A percentile compares a stretch with the other conserved stretches of the same genome.
Conservation (phyloP, 2,113 vertebrate species). For the Leuciscus idus region DNA sequence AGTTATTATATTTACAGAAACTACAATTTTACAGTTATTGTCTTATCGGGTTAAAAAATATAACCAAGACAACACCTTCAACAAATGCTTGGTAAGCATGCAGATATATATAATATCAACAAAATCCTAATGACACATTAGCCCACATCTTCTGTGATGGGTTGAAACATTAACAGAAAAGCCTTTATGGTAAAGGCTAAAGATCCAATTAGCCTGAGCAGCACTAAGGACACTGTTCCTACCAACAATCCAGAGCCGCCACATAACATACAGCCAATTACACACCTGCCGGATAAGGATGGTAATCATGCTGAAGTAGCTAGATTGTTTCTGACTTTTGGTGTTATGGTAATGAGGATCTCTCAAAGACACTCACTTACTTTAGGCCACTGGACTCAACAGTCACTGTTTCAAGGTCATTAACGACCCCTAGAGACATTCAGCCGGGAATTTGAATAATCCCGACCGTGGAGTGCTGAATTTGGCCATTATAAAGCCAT, state of each 20-base stretch:
- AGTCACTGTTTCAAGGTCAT: slow-evolving; percentile 11
- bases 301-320: slow-evolving; percentile 19
- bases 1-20: too few relatives aligned
- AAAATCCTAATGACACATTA: neutral
- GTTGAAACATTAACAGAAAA: neutral
- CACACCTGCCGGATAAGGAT: slow-evolving; percentile 26
- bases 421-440: neutral
- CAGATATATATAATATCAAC: too few relatives aligned
- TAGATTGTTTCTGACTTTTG: slow-evolving; percentile 10
- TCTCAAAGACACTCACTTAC: slow-evolving; percentile 13
- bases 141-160: neutral
- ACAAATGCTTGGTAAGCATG: too few relatives aligned
- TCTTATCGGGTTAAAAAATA: too few relatives aligned
- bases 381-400: neutral
- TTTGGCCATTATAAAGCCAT: slow-evolving; percentile 47
- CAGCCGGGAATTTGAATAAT: slow-evolving; percentile 20
- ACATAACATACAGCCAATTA: slow-evolving; percentile 53
- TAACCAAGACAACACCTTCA: too few relatives aligned
- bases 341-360: slow-evolving; percentile 34
- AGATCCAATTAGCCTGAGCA: slow-evolving; percentile 3
- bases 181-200: neutral
- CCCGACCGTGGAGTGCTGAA: neutral
- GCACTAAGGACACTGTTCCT: neutral
- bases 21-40: too few relatives aligned
- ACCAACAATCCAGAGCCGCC: slow-evolving; percentile 15